phyloP scores from a whole-genome alignment of 2,888 invertebrate genomes.

The Mimachlamys varia region DNA sequence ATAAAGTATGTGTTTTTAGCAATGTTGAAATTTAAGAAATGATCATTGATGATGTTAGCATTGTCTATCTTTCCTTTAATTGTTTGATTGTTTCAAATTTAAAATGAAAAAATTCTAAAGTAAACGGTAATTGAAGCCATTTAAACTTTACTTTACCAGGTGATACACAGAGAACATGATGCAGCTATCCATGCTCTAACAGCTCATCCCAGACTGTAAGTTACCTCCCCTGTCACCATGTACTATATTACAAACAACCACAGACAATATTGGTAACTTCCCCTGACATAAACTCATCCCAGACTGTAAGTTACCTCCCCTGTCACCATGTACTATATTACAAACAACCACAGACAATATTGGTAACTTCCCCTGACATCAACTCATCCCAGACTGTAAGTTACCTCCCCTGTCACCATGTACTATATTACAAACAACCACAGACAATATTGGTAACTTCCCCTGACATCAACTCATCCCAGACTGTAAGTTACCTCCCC shows the following conservation, averaged over 20 bases:
- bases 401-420: constrained; percentile 35
- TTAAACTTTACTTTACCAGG: constrained; percentile 58
- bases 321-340: not conserved
- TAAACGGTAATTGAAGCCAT: too few relatives aligned
- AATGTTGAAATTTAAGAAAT: too few relatives aligned
- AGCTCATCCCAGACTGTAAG: constrained; percentile 77
- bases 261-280: too few relatives aligned
- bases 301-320: constrained; percentile 66
- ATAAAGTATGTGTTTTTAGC: too few relatives aligned
- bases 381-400: constrained; percentile 77
- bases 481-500: constrained; percentile 66
- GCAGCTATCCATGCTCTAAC: constrained; percentile 78
- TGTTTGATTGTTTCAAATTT: too few relatives aligned
- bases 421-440: too few relatives aligned
- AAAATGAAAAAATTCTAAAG: too few relatives aligned
- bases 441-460: too few relatives aligned
- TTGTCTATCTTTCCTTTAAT: too few relatives aligned
- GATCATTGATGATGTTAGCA: too few relatives aligned
- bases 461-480: constrained; percentile 71
- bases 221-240: constrained; percentile 37
- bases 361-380: constrained; percentile 37
- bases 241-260: too few relatives aligned
- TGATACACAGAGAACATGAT: constrained; percentile 80
- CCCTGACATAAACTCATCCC: constrained; percentile 71
- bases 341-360: too few relatives aligned